Evolutionary conservation across 1,140 invertebrate genomes (phyloP).

Genomic region (Heliconius melpomene): DNA sequence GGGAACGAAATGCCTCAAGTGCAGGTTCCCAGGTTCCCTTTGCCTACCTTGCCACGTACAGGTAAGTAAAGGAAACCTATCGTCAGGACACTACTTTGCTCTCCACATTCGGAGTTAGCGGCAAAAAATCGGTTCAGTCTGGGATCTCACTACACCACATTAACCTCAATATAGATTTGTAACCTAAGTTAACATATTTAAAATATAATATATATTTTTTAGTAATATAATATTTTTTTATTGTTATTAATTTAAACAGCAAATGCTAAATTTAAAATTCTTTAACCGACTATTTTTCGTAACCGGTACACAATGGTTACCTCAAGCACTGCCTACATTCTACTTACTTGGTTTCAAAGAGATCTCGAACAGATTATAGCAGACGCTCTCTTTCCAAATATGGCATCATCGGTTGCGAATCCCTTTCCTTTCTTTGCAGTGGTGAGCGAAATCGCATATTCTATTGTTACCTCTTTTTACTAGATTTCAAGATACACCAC

Average conservation of each 20-base stretch:
- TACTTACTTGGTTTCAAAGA: background rate
- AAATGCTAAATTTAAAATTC: background rate
- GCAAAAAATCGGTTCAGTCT: too few species aligned
- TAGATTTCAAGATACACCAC: background rate
- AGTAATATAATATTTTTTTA: background rate
- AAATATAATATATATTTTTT: too few species aligned
- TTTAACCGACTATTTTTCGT: background rate
- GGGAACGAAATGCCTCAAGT: too few species aligned
- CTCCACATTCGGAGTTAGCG: too few species aligned
- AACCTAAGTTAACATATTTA: too few species aligned
- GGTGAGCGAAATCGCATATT: slow-evolving; percentile 9
- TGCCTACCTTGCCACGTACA: too few species aligned
- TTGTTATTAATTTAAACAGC: background rate
- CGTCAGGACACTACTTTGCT: too few species aligned
- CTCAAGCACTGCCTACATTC: background rate
- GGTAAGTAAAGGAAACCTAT: too few species aligned
- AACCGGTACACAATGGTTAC: background rate
- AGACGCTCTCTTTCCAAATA: slow-evolving; percentile 20
- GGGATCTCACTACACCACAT: too few species aligned
- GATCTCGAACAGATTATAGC: slow-evolving; percentile 8
- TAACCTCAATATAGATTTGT: too few species aligned
- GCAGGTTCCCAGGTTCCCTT: too few species aligned
- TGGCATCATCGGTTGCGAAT: slow-evolving; percentile 13
- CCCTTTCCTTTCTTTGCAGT: slow-evolving; percentile 9
- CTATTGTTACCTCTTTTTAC: background rate